These are phyloP conservation scores for Allobates femoralis DNA, from an alignment of 2,797 vertebrate species.

Conservation along the genomic window DNA sequence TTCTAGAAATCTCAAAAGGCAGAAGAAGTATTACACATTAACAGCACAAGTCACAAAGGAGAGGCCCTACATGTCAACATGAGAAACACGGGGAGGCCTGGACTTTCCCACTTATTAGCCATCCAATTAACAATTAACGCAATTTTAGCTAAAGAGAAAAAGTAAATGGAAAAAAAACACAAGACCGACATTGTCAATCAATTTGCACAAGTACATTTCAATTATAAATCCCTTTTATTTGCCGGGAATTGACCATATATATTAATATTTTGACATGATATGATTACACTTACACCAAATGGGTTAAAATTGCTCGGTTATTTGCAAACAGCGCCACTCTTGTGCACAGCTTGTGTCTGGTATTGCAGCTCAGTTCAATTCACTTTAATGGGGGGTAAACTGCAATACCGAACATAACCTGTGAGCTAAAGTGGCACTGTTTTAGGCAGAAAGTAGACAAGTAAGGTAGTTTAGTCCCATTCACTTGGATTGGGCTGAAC, in stretches of 20 bases:
- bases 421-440: background rate
- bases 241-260: background rate
- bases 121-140: slow-evolving; percentile 38
- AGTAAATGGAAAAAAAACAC: background rate
- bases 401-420: background rate
- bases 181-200: slow-evolving; percentile 15
- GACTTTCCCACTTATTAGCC: slow-evolving; percentile 4
- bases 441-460: background rate
- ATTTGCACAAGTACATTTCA: slow-evolving; percentile 19
- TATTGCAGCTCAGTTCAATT: background rate
- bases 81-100: slow-evolving; percentile 15
- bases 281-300: background rate
- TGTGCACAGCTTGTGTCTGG: background rate
- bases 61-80: slow-evolving; percentile 18
- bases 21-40: slow-evolving; percentile 34
- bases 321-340: background rate
- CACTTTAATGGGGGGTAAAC: background rate
- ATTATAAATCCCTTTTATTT: background rate
- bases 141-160: slow-evolving; percentile 27
- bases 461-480: background rate
- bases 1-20: slow-evolving; percentile 56
- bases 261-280: background rate
- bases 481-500: background rate
- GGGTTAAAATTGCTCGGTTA: background rate
- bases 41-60: slow-evolving; percentile 47